Evolutionary conservation across 2,797 vertebrate genomes (phyloP).

Genomic region (Lepus oiostolus): DNA sequence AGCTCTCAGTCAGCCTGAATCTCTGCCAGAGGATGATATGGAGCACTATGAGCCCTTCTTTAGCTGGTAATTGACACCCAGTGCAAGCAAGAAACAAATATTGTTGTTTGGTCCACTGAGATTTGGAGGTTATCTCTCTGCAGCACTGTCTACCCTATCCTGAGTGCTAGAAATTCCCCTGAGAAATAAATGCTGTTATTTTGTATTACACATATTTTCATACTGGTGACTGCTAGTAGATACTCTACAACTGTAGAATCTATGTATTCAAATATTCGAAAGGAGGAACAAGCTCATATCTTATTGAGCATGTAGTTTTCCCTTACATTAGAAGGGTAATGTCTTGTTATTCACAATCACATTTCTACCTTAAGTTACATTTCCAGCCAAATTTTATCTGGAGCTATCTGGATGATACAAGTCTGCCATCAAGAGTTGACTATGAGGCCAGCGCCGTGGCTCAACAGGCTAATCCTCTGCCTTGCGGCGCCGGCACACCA

Average conservation of each 20-base stretch:
- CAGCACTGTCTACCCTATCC: neutral
- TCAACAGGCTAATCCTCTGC: too few relatives aligned
- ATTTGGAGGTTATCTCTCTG: neutral
- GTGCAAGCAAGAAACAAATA: neutral
- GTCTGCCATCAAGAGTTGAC: neutral
- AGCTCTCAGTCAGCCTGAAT: neutral
- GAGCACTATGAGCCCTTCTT: neutral
- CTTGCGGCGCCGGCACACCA: too few relatives aligned
- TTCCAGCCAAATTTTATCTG: slow-evolving; percentile 2
- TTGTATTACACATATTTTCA: neutral
- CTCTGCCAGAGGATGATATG: neutral
- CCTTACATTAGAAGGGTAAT: neutral
- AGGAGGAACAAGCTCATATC: neutral
- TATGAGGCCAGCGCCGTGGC: neutral
- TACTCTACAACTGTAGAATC: neutral
- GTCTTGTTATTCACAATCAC: neutral
- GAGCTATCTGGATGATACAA: neutral
- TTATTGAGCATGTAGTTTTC: neutral
- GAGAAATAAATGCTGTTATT: neutral
- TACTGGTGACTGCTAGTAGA: neutral
- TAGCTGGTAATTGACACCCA: neutral
- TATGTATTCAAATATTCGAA: fast-evolving
- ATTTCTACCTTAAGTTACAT: neutral
- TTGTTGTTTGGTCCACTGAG: neutral
- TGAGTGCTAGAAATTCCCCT: neutral